Percentiles rank a stretch among this genome's conserved stretches.
Evolutionary conservation across 1,140 invertebrate species (phyloP).

Genomic region (Drosophila cardini): DNA sequence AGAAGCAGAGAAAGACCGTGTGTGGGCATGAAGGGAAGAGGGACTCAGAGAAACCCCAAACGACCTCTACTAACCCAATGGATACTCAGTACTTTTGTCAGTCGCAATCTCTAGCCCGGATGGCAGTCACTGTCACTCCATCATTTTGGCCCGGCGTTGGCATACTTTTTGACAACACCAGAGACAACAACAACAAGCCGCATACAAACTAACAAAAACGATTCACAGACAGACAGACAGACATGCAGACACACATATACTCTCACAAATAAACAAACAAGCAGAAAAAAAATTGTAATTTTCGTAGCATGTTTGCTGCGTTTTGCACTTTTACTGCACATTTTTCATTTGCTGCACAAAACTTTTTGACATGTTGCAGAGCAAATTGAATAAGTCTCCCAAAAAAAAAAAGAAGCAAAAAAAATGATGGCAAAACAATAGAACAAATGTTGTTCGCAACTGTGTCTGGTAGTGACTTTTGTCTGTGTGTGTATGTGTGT

Average conservation of each 20-base stretch:
- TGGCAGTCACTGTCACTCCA: slow-evolving; percentile 62
- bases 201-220: slow-evolving; percentile 72
- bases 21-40: neutral
- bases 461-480: neutral
- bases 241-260: slow-evolving; percentile 15
- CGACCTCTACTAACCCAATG: slow-evolving; percentile 52
- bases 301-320: slow-evolving; percentile 80
- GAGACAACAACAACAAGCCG: slow-evolving; percentile 75
- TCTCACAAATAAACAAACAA: slow-evolving; percentile 40
- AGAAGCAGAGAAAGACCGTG: neutral
- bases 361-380: slow-evolving; percentile 82
- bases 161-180: slow-evolving; percentile 80
- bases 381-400: slow-evolving; percentile 79
- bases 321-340: slow-evolving; percentile 80
- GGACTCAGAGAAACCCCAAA: slow-evolving; percentile 15
- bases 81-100: slow-evolving; percentile 24
- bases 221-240: slow-evolving; percentile 17
- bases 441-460: slow-evolving; percentile 54
- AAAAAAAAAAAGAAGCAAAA: slow-evolving; percentile 37
- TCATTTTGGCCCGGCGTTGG: slow-evolving; percentile 66
- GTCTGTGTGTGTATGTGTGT: slow-evolving; percentile 42
- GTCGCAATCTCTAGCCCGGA: slow-evolving; percentile 35
- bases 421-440: slow-evolving; percentile 55
- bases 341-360: slow-evolving; percentile 76
- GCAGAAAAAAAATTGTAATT: slow-evolving; percentile 61